These are phyloP conservation scores for Gulo gulo DNA, from an alignment of 2,113 vertebrate genomes.

Conservation along the genomic window DNA sequence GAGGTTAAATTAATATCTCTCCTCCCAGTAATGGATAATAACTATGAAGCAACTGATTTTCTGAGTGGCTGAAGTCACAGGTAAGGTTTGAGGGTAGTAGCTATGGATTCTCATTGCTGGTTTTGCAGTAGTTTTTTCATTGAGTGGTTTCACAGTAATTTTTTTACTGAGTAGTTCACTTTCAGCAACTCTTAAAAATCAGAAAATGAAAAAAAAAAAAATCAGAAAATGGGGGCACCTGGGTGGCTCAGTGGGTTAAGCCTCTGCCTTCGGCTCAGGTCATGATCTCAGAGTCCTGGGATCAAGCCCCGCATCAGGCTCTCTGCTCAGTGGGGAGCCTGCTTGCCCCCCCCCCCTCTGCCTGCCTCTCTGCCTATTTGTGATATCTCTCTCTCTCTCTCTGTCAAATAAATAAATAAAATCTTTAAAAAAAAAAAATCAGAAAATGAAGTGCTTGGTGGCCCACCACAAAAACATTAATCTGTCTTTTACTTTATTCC, in stretches of 20 bases:
- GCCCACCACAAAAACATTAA: neutral
- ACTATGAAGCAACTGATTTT: neutral
- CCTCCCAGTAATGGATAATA: neutral
- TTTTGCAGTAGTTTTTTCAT: neutral
- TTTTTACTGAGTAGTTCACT: neutral
- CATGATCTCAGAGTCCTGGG: too few species aligned
- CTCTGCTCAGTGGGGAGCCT: too few species aligned
- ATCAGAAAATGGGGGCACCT: neutral
- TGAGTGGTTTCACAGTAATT: neutral
- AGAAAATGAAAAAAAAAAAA: constrained; percentile 21
- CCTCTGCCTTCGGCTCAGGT: too few species aligned
- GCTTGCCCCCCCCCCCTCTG: too few species aligned
- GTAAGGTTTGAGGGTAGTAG: neutral
- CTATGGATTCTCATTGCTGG: neutral
- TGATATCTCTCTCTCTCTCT: too few species aligned
- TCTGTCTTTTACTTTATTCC: neutral
- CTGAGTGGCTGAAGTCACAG: neutral
- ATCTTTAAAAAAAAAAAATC: neutral
- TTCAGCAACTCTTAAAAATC: neutral
- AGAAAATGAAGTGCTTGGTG: neutral
- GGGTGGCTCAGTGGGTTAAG: too few species aligned
- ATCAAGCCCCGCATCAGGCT: too few species aligned
- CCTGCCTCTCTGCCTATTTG: too few species aligned
- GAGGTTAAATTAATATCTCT: neutral
- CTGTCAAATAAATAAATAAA: too few species aligned